These are phyloP conservation scores for Danaus plexippus DNA, from an alignment of 1,140 invertebrate species.

Conservation along the genomic window DNA sequence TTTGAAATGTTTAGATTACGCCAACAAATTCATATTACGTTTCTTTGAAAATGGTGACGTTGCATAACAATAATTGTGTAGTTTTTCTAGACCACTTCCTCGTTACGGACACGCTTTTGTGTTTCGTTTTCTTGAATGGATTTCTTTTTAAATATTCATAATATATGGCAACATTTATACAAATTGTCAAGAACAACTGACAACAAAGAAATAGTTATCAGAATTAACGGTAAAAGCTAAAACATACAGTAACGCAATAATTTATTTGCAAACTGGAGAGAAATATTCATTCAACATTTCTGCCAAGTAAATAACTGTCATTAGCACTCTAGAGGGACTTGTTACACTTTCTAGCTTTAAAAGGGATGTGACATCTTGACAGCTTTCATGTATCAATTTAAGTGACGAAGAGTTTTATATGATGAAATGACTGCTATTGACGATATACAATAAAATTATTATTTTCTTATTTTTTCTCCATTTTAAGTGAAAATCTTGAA, in stretches of 20 bases:
- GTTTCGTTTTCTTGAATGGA: too few species aligned
- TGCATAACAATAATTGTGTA: slow-evolving; percentile 56
- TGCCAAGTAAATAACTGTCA: slow-evolving; percentile 20
- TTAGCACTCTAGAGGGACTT: slow-evolving; percentile 18
- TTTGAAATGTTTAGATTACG: slow-evolving; percentile 11
- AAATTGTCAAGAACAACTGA: too few species aligned
- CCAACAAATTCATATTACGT: slow-evolving; percentile 17
- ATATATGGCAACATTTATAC: too few species aligned
- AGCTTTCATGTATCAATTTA: slow-evolving; percentile 24
- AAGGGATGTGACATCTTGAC: slow-evolving; percentile 23
- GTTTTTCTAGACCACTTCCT: slow-evolving; percentile 66
- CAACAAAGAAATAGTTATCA: too few species aligned
- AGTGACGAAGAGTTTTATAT: too few species aligned
- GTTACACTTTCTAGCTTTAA: slow-evolving; percentile 25
- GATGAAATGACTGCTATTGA: too few species aligned
- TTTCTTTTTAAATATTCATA: too few species aligned
- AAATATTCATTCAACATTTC: slow-evolving; percentile 29
- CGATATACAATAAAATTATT: too few species aligned
- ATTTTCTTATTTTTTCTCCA: too few species aligned
- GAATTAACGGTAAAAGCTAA: too few species aligned
- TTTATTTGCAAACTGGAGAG: slow-evolving; percentile 7
- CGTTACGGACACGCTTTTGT: slow-evolving; percentile 46
- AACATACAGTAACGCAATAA: too few species aligned
- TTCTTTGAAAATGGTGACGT: slow-evolving; percentile 24
- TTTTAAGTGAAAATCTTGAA: too few species aligned